phyloP scores from a whole-genome alignment of 2,888 invertebrate species.

The Coleophora deauratella region DNA sequence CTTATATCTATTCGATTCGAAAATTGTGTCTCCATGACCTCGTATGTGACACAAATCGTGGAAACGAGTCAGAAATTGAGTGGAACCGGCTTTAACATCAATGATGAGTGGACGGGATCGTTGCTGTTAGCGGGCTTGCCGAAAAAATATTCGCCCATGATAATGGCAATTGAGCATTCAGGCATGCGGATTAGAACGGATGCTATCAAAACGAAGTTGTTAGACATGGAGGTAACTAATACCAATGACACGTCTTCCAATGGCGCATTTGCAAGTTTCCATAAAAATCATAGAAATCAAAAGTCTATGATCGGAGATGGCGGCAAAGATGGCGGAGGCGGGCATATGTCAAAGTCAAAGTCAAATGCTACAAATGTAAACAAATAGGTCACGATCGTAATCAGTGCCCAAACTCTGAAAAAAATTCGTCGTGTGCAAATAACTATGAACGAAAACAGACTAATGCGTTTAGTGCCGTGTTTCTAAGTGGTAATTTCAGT shows the following conservation, averaged over 20 bases:
- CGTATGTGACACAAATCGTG: conserved; percentile 6
- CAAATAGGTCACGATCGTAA: conserved; percentile 2
- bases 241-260: too few species aligned
- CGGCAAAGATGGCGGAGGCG: too few species aligned
- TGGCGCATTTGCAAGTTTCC: too few species aligned
- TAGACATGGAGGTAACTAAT: conserved; percentile 2
- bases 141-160: conserved; percentile 17
- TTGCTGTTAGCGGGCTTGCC: conserved; percentile 16
- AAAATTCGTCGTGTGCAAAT: neutral
- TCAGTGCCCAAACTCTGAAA: conserved; percentile 1
- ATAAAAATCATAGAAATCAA: too few species aligned
- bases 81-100: conserved; percentile 2
- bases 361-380: conserved; percentile 4
- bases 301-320: too few species aligned
- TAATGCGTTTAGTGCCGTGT: conserved; percentile 14
- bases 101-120: conserved; percentile 10
- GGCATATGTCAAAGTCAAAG: too few species aligned
- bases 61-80: conserved; percentile 5
- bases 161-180: conserved; percentile 19
- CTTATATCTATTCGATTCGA: conserved; percentile 8
- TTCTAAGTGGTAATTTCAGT: conserved; percentile 10
- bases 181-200: conserved; percentile 8
- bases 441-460: neutral
- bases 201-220: conserved; percentile 10
- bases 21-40: conserved; percentile 2